Evolutionary conservation across 1,140 invertebrate genomes (phyloP), one percentile per base, ranked within the genome.

Genomic region (Drosophila watanabei): DNA sequence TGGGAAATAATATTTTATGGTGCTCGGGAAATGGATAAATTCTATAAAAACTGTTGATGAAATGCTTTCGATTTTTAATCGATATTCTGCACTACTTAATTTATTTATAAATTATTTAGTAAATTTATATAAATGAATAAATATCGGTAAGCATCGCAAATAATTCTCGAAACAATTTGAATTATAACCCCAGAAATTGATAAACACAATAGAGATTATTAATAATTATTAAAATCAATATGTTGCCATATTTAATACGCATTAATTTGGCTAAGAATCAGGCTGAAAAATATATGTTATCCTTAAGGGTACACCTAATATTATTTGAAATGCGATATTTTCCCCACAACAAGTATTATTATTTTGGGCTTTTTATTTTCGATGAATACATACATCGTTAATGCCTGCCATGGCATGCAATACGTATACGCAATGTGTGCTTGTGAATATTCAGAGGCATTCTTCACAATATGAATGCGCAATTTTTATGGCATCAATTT

Each of bases 401-500:
- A 54, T 35, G 32, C 18, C 11, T 18, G n/a, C n/a, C 52, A 0
- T 37, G 33, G 18, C 2, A 56, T 37, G 33, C 52, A 54, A 11
- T n/a, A 30, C 49, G 49, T 51, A 51, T 52, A 54, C 32, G 52
- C 35, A n/a, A 14, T 39, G 35, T 57, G 54, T 24, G 48, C 69
- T 65, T 57, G 64, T 75, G 80, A 83, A 88, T 84, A 88, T 88
- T 79, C 85, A 71, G 69, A 41, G 79, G 69, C 77, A 80, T 89
- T 88, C 76, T 71, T 58, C 58, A 71, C 80, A 89, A 73, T 84
- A 87, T 87, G 83, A 80, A 79, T 87, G 65, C 75, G 63, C 76
- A 70, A 82, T 88, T 89, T 89, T 84, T 72, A 84, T 83, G 72
- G 72, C 78, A 89, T 88, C 78, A 81, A 88, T 84, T 89, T 88